Percentiles rank a stretch among this genome's conserved stretches.
Evolutionary conservation across 2,113 vertebrate genomes (phyloP).

Genomic region (Hoplias malabaricus): DNA sequence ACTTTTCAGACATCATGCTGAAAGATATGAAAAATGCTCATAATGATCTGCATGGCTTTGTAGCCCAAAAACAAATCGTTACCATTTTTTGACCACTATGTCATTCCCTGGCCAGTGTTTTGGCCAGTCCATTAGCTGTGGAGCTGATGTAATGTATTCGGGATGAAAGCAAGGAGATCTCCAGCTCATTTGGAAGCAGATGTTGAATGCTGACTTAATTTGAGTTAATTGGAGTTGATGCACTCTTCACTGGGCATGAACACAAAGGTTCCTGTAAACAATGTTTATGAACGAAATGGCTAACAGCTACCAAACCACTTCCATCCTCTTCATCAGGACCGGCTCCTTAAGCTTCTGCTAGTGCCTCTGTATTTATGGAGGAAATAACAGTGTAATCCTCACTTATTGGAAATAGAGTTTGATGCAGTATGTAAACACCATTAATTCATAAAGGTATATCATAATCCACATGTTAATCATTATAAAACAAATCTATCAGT

Average conservation of each 20-base stretch:
- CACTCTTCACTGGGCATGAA: conserved; percentile 20
- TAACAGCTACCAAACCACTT: conserved; percentile 26
- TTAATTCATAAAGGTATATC: no score
- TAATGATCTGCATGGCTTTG: neutral
- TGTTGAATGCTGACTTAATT: no score
- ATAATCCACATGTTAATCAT: no score
- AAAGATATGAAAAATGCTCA: neutral
- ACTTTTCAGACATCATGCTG: neutral
- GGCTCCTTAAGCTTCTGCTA: neutral
- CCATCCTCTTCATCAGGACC: neutral
- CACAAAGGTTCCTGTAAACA: conserved; percentile 6
- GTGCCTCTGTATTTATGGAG: neutral
- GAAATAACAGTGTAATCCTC: no score
- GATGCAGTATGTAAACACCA: no score
- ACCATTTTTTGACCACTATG: neutral
- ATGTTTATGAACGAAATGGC: conserved; percentile 21
- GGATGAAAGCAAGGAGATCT: neutral
- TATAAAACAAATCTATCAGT: no score
- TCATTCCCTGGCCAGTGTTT: neutral
- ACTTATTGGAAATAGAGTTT: no score
- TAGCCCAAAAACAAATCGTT: neutral
- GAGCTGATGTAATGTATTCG: conserved; percentile 12
- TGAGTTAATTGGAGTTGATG: conserved; percentile 20
- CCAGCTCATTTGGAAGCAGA: conserved; percentile 36
- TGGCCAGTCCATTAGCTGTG: neutral